Conservation (phyloP, 2,888 invertebrate species). For the Panopea generosa region DNA sequence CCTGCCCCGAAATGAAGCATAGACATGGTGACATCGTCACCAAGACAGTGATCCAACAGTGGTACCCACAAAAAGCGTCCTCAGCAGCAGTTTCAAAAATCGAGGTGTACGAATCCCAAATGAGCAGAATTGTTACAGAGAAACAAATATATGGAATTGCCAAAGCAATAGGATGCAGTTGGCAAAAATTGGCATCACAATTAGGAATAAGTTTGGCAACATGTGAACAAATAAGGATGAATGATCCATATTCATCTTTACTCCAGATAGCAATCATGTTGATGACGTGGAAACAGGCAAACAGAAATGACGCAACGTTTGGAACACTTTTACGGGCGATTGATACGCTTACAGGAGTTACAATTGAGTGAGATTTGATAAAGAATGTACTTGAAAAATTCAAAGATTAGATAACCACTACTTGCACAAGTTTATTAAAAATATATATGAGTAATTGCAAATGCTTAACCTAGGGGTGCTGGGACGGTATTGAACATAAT, state of each 20-base stretch:
- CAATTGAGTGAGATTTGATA: conserved; percentile 24
- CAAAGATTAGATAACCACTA: too few species aligned
- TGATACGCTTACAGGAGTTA: conserved; percentile 1
- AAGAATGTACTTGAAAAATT: too few species aligned
- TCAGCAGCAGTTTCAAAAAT: too few species aligned
- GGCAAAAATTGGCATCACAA: conserved; percentile 20
- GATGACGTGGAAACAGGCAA: conserved; percentile 1
- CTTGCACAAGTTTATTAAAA: too few species aligned
- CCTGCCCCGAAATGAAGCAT: neutral
- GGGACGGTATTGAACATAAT: too few species aligned
- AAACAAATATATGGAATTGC: conserved; percentile 10
- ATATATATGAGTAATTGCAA: too few species aligned
- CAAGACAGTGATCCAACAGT: too few species aligned
- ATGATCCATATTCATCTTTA: conserved; percentile 9
- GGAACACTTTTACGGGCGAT: conserved; percentile 6
- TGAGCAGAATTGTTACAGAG: neutral
- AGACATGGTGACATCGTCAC: conserved; percentile 9
- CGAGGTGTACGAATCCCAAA: too few species aligned
- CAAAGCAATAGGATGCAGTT: conserved; percentile 22
- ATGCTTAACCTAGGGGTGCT: too few species aligned
- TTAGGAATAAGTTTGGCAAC: conserved; percentile 9
- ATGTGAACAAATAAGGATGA: conserved; percentile 21
- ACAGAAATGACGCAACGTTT: conserved; percentile 12
- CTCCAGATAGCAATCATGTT: conserved; percentile 16
- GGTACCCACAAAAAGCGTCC: too few species aligned